These are phyloP conservation scores for Heliconius ismenius DNA, from an alignment of 2,888 invertebrate genomes.

Conservation along the genomic window DNA sequence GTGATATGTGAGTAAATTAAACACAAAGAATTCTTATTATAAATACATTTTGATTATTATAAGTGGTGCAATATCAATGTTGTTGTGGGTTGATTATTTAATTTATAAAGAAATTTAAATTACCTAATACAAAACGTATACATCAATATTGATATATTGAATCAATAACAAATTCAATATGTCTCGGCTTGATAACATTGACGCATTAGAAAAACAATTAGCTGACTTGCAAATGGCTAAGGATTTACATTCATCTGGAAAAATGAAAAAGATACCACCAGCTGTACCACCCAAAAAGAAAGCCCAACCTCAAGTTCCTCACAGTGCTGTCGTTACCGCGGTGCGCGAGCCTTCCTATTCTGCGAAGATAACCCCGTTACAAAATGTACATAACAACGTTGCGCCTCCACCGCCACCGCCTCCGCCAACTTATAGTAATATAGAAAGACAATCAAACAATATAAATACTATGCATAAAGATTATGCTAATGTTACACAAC, in stretches of 20 bases:
- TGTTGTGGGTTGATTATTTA: no score
- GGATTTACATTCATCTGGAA: slow-evolving; percentile 57
- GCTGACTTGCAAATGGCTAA: slow-evolving; percentile 85
- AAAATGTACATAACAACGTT: slow-evolving; percentile 51
- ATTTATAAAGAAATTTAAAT: no score
- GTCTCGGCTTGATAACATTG: slow-evolving; percentile 79
- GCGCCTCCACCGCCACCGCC: slow-evolving; percentile 54
- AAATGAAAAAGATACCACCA: slow-evolving; percentile 85
- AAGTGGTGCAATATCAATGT: no score
- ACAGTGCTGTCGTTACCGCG: slow-evolving; percentile 87
- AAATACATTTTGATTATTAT: not conserved
- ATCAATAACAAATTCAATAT: slow-evolving; percentile 50
- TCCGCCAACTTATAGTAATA: slow-evolving; percentile 57
- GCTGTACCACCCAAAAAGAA: slow-evolving; percentile 91
- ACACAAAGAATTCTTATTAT: not conserved
- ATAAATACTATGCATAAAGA: slow-evolving; percentile 56
- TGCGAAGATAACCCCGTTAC: slow-evolving; percentile 76
- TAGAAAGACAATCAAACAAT: slow-evolving; percentile 48
- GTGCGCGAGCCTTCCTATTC: slow-evolving; percentile 89
- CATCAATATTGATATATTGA: not conserved
- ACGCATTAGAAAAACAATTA: slow-evolving; percentile 86
- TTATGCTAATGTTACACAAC: slow-evolving; percentile 67
- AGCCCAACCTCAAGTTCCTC: slow-evolving; percentile 86
- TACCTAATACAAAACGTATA: no score
- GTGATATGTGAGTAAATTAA: slow-evolving; percentile 7